Evolutionary conservation across 2,888 invertebrate genomes (phyloP), one percentile per base, ranked within the genome.

Genomic region (Ligdia adustata): DNA sequence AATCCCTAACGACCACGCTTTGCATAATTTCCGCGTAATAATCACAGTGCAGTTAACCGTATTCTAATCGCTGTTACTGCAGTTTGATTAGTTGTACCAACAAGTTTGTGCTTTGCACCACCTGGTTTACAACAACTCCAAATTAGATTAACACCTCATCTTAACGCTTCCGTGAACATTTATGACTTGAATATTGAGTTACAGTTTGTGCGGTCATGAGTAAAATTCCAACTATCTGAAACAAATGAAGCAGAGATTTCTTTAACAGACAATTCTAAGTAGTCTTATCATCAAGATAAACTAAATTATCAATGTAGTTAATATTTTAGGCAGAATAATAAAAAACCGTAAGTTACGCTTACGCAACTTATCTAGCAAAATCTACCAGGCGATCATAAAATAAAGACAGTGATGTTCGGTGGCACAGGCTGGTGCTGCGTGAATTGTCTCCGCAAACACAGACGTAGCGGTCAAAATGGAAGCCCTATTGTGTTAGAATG

Each of bases 401-500:
- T 67, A 65, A 67, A 63, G 58, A 48, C 43, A 48, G 54, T 65
- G 71, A 67, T 71, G 75, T 69, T 69, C 70, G 83, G 83, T 86
- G 86, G 85, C 75, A 82, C 74, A 69, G 71, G 71, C 72, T 64
- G 60, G 72, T 64, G 71, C 60, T 73, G 74, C 75, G 84, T 79
- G 86, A 88, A 88, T 88, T 87, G 85, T 79, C 81, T 75, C 72
- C 52, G 73, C 79, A 88, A 87, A 89, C 82, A 85, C 59, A 75
- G 58, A 72, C 69, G 72, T 65, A 70, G 69, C 82, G 84, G 85
- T 84, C 85, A 85, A 86, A 84, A 86, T 88, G 87, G 88, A 86
- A 85, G 82, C 73, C 66, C 75, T 69, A 82, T 88, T 88, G 85
- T 88, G 79, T 79, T 81, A 84, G 79, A 84, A 86, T 85, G 87